These are phyloP conservation scores for Simalia tracyae DNA, from an alignment of 2,797 vertebrate species.

Conservation along the genomic window DNA sequence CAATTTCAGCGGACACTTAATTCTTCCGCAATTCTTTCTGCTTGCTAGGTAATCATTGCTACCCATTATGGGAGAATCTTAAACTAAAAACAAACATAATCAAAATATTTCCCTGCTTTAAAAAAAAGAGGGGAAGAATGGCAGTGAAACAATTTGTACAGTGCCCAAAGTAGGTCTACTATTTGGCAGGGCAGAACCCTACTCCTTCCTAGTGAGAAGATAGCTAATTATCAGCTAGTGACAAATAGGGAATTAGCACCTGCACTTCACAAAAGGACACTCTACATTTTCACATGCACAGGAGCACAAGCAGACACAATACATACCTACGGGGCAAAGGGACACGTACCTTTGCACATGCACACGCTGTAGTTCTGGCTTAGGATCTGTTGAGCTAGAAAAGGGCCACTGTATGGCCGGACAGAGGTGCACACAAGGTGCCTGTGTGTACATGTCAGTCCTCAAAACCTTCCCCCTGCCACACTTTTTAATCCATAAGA, in stretches of 20 bases:
- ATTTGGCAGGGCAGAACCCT: not conserved
- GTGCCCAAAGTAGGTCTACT: not conserved
- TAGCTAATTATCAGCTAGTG: constrained; percentile 59
- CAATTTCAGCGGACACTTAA: not conserved
- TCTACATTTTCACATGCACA: constrained; percentile 76
- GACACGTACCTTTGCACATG: constrained; percentile 65
- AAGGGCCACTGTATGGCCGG: constrained; percentile 38
- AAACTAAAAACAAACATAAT: constrained; percentile 19
- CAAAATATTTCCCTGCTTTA: constrained; percentile 30
- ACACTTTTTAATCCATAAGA: constrained; percentile 53
- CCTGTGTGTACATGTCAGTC: constrained; percentile 36
- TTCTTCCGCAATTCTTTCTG: not conserved
- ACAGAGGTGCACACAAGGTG: constrained; percentile 50
- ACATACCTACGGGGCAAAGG: constrained; percentile 65
- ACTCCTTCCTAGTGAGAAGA: constrained; percentile 2
- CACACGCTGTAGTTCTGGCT: constrained; percentile 48
- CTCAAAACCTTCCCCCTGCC: constrained; percentile 27
- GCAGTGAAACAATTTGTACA: constrained; percentile 56
- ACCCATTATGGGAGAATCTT: constrained; percentile 27
- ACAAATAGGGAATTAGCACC: constrained; percentile 66
- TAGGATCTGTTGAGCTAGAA: constrained; percentile 53
- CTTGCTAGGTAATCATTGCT: not conserved
- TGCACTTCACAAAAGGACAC: constrained; percentile 66
- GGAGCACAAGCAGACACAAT: constrained; percentile 69
- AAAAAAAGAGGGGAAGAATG: constrained; percentile 31